Evolutionary conservation across 53 echinoderm and acorn worm species (phyloP).

Genomic region (Actinopyga echinites): DNA sequence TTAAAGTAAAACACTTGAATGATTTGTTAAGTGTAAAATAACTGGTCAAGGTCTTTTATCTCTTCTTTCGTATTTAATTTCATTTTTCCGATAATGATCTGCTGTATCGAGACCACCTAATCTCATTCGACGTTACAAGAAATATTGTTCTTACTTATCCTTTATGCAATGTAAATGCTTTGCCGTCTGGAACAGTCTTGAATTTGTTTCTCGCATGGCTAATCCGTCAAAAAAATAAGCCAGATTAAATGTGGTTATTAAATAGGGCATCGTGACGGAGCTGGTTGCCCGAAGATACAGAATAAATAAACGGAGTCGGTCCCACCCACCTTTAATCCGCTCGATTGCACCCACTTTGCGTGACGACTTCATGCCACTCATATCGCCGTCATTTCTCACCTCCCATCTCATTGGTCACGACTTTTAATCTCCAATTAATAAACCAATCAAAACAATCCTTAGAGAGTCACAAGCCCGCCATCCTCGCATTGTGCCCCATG

Average conservation of each 20-base stretch:
- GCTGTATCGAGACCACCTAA: no score
- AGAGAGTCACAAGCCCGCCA: slow-evolving; percentile 34
- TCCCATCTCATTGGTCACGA: slow-evolving; percentile 36
- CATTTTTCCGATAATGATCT: no score
- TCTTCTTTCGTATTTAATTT: not conserved
- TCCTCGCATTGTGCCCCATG: slow-evolving; percentile 10
- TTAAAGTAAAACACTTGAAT: no score
- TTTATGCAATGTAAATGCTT: not conserved
- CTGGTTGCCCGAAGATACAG: slow-evolving; percentile 16
- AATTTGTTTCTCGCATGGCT: not conserved
- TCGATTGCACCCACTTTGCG: slow-evolving; percentile 19
- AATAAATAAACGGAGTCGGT: not conserved
- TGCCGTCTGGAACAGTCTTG: slow-evolving; percentile 4
- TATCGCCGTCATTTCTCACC: slow-evolving; percentile 1
- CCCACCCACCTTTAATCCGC: not conserved
- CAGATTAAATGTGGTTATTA: slow-evolving; percentile 30
- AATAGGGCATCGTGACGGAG: not conserved
- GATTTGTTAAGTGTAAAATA: not conserved
- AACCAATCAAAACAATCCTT: slow-evolving; percentile 39
- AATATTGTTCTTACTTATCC: no score
- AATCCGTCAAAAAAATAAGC: slow-evolving; percentile 10
- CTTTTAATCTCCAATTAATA: slow-evolving; percentile 34
- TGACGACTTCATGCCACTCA: slow-evolving; percentile 25
- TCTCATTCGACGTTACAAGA: no score
- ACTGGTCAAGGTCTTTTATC: slow-evolving; percentile 5